phyloP scores from a whole-genome alignment of 2,888 invertebrate species.

The Xylota sylvarum region DNA sequence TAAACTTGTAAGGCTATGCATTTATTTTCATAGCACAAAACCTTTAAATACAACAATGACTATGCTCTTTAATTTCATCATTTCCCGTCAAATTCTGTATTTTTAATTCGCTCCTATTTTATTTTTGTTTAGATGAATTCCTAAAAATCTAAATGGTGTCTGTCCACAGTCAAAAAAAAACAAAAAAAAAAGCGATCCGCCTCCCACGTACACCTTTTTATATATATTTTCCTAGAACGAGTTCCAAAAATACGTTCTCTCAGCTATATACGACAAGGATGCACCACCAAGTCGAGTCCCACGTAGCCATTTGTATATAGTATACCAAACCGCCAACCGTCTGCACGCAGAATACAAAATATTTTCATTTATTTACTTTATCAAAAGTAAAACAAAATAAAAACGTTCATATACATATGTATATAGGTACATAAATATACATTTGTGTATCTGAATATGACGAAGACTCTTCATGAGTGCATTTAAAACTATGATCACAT shows the following conservation, averaged over 20 bases:
- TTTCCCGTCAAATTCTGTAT: not conserved
- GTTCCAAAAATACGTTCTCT: conserved; percentile 61
- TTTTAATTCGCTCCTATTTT: not conserved
- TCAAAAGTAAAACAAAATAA: conserved; percentile 53
- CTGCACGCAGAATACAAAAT: conserved; percentile 72
- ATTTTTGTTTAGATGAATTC: not conserved
- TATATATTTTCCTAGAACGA: conserved; percentile 61
- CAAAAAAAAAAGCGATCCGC: conserved; percentile 32
- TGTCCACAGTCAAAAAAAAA: not conserved
- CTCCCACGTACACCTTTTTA: conserved; percentile 47
- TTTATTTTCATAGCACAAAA: too few relatives aligned
- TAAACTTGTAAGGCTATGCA: too few relatives aligned
- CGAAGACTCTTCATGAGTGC: conserved; percentile 75
- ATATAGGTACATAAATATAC: not conserved
- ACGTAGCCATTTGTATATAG: conserved; percentile 39
- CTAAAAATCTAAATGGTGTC: conserved; percentile 34
- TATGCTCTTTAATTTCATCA: too few relatives aligned
- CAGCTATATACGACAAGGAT: conserved; percentile 54
- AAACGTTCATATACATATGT: not conserved
- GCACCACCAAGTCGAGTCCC: conserved; percentile 28
- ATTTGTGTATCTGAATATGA: conserved; percentile 53
- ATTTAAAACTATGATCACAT: conserved; percentile 77
- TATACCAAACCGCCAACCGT: conserved; percentile 40
- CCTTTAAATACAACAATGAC: too few relatives aligned
- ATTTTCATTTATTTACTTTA: conserved; percentile 47